These are phyloP conservation scores for Frankliniella intonsa DNA, from an alignment of 2,888 invertebrate species.

Conservation along the genomic window DNA sequence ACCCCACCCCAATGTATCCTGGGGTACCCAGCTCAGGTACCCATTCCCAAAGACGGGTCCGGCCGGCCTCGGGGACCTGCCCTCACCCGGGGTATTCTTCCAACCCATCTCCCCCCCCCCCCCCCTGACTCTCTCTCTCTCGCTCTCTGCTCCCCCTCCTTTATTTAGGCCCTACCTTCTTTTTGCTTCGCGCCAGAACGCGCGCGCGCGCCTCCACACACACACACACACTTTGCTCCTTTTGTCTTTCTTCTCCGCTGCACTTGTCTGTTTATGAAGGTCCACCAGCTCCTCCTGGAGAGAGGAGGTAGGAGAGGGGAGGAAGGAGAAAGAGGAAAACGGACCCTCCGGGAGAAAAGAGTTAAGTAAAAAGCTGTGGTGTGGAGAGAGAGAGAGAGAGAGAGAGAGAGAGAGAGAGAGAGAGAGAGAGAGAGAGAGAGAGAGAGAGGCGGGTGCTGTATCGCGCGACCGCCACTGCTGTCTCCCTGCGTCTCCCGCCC, in stretches of 20 bases:
- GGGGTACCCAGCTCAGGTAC: no score
- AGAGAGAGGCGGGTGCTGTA: no score
- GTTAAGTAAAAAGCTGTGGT: background rate
- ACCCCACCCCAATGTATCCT: no score
- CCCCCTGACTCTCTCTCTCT: background rate
- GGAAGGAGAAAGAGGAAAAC: background rate
- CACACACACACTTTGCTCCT: background rate
- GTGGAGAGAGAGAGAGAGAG: no score
- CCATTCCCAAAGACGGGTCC: no score
- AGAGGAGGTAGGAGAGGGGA: background rate
- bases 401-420: no score
- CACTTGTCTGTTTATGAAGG: constrained; percentile 1
- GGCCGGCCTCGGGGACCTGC: no score
- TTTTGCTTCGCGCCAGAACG: background rate
- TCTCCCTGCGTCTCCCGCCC: no score
- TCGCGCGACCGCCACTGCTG: no score
- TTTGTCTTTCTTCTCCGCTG: background rate
- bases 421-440: no score
- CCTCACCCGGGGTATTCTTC: no score
- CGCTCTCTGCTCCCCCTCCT: background rate
- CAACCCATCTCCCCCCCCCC: background rate
- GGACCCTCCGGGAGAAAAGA: background rate
- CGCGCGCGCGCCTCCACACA: background rate
- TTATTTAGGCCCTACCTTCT: background rate
- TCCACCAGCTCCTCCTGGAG: background rate